These are phyloP conservation scores for Melitaea cinxia DNA, from an alignment of 1,140 invertebrate genomes.

Conservation along the genomic window DNA sequence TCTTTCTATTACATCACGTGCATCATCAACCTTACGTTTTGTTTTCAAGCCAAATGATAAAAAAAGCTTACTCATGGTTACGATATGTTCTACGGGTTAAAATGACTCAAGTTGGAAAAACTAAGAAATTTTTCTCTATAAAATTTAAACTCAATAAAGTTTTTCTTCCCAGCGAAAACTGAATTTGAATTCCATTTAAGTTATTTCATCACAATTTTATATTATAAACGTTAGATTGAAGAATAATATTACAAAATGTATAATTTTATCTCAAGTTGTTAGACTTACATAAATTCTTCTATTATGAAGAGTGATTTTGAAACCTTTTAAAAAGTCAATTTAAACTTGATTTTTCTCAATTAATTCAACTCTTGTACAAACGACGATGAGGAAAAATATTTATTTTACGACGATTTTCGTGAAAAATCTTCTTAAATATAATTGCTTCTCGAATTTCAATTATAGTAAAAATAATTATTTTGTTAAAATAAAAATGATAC, in stretches of 20 bases:
- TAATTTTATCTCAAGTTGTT: too few relatives aligned
- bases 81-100: not conserved
- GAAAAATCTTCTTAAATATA: not conserved
- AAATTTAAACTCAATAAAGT: constrained; percentile 26
- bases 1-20: too few relatives aligned
- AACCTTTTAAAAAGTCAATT: not conserved
- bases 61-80: not conserved
- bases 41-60: not conserved
- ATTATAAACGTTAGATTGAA: not conserved
- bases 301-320: not conserved
- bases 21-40: too few relatives aligned
- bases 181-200: constrained; percentile 24
- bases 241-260: not conserved
- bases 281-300: not conserved
- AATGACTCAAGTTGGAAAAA: constrained; percentile 12
- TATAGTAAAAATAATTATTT: not conserved
- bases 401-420: not conserved
- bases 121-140: constrained; percentile 18
- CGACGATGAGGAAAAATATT: not conserved
- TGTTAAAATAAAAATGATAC: not conserved
- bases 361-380: not conserved
- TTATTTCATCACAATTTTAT: constrained; percentile 13
- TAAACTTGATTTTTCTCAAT: not conserved
- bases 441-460: constrained; percentile 15
- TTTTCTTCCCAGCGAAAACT: constrained; percentile 29